phyloP scores from a whole-genome alignment of 92 coral and sea anemone species.

The Phenganax marumi region DNA sequence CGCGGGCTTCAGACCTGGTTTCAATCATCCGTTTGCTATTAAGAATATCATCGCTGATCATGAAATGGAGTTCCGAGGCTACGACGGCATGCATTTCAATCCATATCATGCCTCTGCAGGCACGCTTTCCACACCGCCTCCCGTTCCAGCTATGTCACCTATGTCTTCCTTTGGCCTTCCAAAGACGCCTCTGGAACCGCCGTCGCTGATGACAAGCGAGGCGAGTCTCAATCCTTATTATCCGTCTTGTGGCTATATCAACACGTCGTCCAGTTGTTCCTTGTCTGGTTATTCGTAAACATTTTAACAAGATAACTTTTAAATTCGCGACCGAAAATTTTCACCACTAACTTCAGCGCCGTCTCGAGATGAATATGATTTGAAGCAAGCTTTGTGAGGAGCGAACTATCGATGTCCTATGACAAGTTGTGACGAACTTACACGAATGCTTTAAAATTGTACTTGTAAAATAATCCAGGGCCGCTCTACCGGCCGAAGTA shows the following conservation, averaged over 20 bases:
- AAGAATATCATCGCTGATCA: constrained; percentile 99
- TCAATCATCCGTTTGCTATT: constrained; percentile 99
- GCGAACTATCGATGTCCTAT: too few relatives aligned
- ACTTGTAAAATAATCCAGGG: too few relatives aligned
- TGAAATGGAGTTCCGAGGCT: constrained; percentile 97
- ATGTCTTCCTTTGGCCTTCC: constrained; percentile 65
- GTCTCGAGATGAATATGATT: too few relatives aligned
- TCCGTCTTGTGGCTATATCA: constrained; percentile 49
- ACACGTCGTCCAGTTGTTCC: constrained; percentile 43
- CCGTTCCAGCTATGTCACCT: constrained; percentile 74
- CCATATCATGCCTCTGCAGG: constrained; percentile 73
- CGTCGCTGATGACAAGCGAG: constrained; percentile 39
- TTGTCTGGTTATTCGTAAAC: constrained; percentile 44
- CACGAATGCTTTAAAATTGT: too few relatives aligned
- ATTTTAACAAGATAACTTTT: constrained; percentile 18
- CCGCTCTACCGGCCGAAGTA: too few relatives aligned
- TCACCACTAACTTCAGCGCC: constrained; percentile 2
- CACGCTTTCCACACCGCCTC: constrained; percentile 57
- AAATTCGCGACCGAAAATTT: constrained; percentile 2
- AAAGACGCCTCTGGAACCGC: constrained; percentile 31
- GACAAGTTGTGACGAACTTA: too few relatives aligned
- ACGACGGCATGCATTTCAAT: constrained; percentile 97
- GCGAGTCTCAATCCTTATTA: constrained; percentile 40
- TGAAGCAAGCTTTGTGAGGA: too few relatives aligned
- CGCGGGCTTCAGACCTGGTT: constrained; percentile 79